Percentiles rank a stretch among this genome's conserved stretches.
Evolutionary conservation across 2,113 vertebrate genomes (phyloP).

Genomic region (Anarrhichthys ocellatus): DNA sequence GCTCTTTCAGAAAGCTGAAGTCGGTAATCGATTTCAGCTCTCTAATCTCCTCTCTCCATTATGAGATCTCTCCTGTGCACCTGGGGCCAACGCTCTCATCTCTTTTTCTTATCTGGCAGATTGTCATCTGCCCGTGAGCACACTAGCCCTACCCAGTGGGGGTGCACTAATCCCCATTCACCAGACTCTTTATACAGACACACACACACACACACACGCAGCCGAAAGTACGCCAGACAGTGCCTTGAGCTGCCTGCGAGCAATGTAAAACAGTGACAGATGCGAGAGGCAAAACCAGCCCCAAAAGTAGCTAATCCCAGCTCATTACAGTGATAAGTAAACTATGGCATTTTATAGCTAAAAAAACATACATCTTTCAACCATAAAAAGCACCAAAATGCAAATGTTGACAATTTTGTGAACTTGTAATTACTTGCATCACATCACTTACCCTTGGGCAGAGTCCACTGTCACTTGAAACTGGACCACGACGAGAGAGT

Average conservation of each 20-base stretch:
- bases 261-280: constrained; percentile 58
- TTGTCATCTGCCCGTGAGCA: constrained; percentile 53
- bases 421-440: not conserved
- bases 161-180: constrained; percentile 55
- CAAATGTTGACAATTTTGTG: not conserved
- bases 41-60: constrained; percentile 60
- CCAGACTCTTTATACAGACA: constrained; percentile 28
- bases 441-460: constrained; percentile 28
- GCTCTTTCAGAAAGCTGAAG: constrained; percentile 28
- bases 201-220: not conserved
- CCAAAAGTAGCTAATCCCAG: constrained; percentile 36
- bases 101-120: constrained; percentile 9
- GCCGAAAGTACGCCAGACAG: constrained; percentile 56
- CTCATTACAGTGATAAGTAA: not conserved
- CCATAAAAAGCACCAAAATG: not conserved
- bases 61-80: constrained; percentile 66
- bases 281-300: constrained; percentile 47
- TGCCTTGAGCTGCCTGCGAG: constrained; percentile 69
- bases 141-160: constrained; percentile 35
- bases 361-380: not conserved
- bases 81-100: constrained; percentile 60
- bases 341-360: not conserved
- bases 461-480: constrained; percentile 2
- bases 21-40: constrained; percentile 64
- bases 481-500: constrained; percentile 7